Percentiles rank a stretch among this genome's conserved stretches.
Evolutionary conservation across 1,140 invertebrate genomes (phyloP).

Genomic region (Branchinecta lynchi): DNA sequence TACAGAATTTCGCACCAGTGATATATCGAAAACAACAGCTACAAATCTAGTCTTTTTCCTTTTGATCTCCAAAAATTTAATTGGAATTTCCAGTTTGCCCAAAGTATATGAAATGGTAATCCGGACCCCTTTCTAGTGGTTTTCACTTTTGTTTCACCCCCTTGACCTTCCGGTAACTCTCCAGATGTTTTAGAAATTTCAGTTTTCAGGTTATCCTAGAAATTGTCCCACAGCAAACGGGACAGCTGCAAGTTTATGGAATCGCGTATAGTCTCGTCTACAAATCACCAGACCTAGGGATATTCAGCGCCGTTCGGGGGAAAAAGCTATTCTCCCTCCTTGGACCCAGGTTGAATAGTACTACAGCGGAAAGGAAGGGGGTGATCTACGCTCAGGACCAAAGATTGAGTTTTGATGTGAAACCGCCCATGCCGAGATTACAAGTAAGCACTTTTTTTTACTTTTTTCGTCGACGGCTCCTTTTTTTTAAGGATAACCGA

Average conservation of each 20-base stretch:
- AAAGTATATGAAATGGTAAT: too few relatives aligned
- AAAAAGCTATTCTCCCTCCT: neutral
- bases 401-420: neutral
- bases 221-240: neutral
- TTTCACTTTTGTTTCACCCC: too few relatives aligned
- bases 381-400: neutral
- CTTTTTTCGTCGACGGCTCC: neutral
- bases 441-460: neutral
- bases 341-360: neutral
- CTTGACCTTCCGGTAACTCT: too few relatives aligned
- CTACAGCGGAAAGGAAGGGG: neutral
- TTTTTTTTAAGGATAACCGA: too few relatives aligned
- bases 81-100: too few relatives aligned
- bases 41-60: too few relatives aligned
- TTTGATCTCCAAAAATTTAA: too few relatives aligned
- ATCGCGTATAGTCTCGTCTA: neutral
- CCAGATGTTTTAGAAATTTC: too few relatives aligned
- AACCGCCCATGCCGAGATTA: neutral
- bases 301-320: neutral
- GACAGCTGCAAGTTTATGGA: neutral
- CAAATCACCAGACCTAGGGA: neutral
- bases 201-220: neutral
- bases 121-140: too few relatives aligned
- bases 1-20: too few relatives aligned
- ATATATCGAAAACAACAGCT: too few relatives aligned